Base-by-base conservation (phyloP, 1,140 invertebrate genomes). In the Akabosia matsudoensis region DNA sequence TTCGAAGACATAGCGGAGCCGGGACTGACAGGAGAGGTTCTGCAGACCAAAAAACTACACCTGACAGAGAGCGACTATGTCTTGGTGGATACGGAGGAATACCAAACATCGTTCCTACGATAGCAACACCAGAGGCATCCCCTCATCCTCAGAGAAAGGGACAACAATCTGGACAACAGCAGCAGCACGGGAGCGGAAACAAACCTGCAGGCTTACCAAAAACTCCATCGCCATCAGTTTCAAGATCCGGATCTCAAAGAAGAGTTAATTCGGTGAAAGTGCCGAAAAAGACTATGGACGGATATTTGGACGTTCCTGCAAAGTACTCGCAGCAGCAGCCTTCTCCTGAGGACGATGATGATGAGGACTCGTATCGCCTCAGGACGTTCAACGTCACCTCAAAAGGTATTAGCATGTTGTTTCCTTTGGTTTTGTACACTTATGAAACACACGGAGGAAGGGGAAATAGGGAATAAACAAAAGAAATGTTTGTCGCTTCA, bases 371-470 rank as follows among this genome's bases (percentile, higher is more conserved):
- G 37, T 93, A 94, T 85, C 86, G 94, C 73, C 89, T 96, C 61
- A 88, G 95, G 79, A 94, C 92, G 74, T 97, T 97, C 86, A 93
- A 92, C 85, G 90, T 93, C 82, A 95, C 93, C 70, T 90, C 91
- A 74, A 96, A 96, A 90, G 94, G 93, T 88, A 56, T 56, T 64
- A 28, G n/a, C 33, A n/a, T n/a, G n/a, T n/a, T n/a, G n/a, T n/a
- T n/a, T n/a, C n/a, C n/a, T n/a, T 64, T 64, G 56, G 52, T 56
- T 64, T 64, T 56, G 37, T 4, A 22, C 30, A 37, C 73, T 74
- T 61, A 51, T n/a, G 22, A 24, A 28, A 33, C 30, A n/a, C 28
- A 28, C 73, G n/a, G n/a, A 74, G 28, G 34, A 10, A 61, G 22
- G 26, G 54, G 54, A 61, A 61, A n/a, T n/a, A n/a, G n/a, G n/a